Conservation (phyloP, 2,113 vertebrate species). For the Anhinga rufa region DNA sequence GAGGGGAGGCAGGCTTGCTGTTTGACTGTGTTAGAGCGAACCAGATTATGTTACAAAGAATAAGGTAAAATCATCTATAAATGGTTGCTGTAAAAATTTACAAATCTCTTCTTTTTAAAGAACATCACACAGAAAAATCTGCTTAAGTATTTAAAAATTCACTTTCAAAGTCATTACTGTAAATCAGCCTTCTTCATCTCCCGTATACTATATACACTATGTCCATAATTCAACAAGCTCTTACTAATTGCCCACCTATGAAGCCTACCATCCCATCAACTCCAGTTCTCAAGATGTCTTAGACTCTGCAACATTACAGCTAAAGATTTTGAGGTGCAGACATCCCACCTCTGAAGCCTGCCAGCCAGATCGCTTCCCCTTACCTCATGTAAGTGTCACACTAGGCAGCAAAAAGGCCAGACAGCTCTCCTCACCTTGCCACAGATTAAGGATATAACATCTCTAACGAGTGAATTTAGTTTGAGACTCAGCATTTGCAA, state of each 20-base stretch:
- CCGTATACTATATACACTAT: background rate
- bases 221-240: slow-evolving; percentile 26
- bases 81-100: slow-evolving; percentile 15
- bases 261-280: background rate
- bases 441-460: background rate
- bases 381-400: background rate
- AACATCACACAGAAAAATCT: slow-evolving; percentile 23
- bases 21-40: background rate
- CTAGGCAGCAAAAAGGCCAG: background rate
- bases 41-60: slow-evolving; percentile 25
- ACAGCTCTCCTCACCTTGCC: background rate
- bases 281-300: background rate
- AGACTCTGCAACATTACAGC: background rate
- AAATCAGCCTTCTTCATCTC: slow-evolving; percentile 38
- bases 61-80: slow-evolving; percentile 47
- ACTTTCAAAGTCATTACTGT: slow-evolving; percentile 9
- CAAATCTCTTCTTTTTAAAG: slow-evolving; percentile 32
- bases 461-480: background rate
- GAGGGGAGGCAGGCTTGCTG: background rate
- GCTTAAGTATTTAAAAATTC: slow-evolving; percentile 7
- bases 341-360: background rate
- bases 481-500: background rate
- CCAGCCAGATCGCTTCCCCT: background rate
- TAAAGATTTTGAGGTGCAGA: background rate
- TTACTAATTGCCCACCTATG: background rate